phyloP scores from a whole-genome alignment of 2,113 vertebrate genomes.

The Labeo catla region DNA sequence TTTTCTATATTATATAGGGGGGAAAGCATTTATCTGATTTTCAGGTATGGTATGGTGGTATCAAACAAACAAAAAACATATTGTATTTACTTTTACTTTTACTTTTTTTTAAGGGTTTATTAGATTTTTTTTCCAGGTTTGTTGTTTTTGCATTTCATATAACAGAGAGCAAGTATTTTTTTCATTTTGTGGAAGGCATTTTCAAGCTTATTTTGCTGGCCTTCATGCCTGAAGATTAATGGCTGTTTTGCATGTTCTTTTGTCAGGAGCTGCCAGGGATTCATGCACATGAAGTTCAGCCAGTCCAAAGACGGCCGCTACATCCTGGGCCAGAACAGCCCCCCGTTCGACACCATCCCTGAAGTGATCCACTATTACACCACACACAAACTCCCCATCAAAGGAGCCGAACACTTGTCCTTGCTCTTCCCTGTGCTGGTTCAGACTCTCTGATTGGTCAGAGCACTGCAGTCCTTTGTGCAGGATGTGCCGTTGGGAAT shows the following conservation, averaged over 20 bases:
- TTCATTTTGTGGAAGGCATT: background rate
- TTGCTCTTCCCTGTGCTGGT: conserved; percentile 94
- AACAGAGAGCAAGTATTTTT: no score
- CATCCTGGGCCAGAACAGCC: conserved; percentile 94
- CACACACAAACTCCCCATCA: conserved; percentile 92
- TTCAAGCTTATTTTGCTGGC: background rate
- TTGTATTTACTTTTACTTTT: no score
- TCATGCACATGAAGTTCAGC: conserved; percentile 98
- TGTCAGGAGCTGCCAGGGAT: conserved; percentile 94
- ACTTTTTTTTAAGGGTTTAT: no score
- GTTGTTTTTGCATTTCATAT: no score
- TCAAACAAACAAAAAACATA: no score
- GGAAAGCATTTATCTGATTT: no score
- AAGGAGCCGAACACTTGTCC: conserved; percentile 93
- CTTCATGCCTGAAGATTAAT: background rate
- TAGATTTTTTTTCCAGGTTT: no score
- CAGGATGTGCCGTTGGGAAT: background rate
- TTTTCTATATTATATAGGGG: no score
- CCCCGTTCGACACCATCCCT: conserved; percentile 89
- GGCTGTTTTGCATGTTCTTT: conserved; percentile 1
- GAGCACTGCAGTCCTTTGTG: conserved; percentile 20
- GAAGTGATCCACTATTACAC: conserved; percentile 97
- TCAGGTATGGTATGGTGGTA: no score
- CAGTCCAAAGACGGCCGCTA: conserved; percentile 88
- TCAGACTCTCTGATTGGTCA: conserved; percentile 84